Percentiles rank a stretch among this genome's conserved stretches.
These are phyloP conservation scores for Myrmophylax atrothorax DNA, from an alignment of 2,113 vertebrate species.

Conservation along the genomic window DNA sequence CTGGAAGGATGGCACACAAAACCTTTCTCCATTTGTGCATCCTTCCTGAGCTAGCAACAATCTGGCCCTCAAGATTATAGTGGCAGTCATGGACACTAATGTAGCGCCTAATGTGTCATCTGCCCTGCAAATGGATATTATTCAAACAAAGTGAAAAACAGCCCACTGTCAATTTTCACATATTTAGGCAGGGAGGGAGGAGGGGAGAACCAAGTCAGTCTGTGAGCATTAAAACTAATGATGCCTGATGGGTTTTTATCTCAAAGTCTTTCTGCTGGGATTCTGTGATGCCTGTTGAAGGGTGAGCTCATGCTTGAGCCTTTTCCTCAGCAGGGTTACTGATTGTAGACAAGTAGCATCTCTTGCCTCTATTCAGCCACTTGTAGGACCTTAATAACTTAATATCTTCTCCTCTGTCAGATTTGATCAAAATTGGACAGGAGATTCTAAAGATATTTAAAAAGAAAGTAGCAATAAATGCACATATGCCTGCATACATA, in stretches of 20 bases:
- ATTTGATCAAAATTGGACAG: conserved; percentile 35
- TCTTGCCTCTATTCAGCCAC: conserved; percentile 5
- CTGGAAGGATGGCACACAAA: background rate
- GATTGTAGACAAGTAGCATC: background rate
- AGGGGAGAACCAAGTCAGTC: background rate
- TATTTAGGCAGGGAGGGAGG: background rate
- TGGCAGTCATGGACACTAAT: background rate
- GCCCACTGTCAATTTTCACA: background rate
- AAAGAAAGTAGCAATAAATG: background rate
- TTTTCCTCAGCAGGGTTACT: background rate
- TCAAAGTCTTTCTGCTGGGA: background rate
- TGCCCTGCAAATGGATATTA: conserved; percentile 4
- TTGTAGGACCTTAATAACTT: conserved; percentile 10
- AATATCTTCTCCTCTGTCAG: conserved; percentile 18
- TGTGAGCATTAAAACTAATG: conserved; percentile 31
- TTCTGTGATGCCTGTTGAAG: conserved; percentile 11
- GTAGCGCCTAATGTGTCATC: background rate
- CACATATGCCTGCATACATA: background rate
- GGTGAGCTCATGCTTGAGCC: background rate
- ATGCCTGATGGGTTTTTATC: conserved; percentile 13
- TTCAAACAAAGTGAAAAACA: conserved; percentile 40
- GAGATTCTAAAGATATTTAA: conserved; percentile 17
- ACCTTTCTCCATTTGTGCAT: background rate
- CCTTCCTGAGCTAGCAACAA: background rate
- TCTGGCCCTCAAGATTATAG: background rate